Evolutionary conservation across 1,140 invertebrate genomes (phyloP).

Genomic region (Tetranychus cinnabarinus): DNA sequence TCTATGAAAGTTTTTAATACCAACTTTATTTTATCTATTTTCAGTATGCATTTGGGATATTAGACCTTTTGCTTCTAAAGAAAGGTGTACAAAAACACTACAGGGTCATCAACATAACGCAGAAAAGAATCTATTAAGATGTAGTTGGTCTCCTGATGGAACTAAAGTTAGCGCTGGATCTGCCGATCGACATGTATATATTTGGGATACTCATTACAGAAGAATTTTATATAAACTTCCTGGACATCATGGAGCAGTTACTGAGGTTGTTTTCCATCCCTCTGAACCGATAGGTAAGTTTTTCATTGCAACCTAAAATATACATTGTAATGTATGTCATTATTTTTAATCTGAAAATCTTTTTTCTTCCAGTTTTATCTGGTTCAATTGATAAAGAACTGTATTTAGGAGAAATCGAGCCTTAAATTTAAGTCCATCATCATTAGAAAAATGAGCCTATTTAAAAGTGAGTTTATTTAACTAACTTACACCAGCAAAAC

Average conservation of each 20-base stretch:
- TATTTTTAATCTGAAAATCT: slow-evolving; percentile 3
- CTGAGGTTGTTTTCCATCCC: slow-evolving; percentile 87
- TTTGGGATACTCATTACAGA: slow-evolving; percentile 83
- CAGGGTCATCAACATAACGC: slow-evolving; percentile 91
- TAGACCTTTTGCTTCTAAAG: slow-evolving; percentile 44
- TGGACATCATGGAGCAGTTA: slow-evolving; percentile 91
- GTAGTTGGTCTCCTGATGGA: slow-evolving; percentile 67
- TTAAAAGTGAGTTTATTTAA: too few species aligned
- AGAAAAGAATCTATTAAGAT: slow-evolving; percentile 75
- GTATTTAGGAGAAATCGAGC: slow-evolving; percentile 80
- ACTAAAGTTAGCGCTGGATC: slow-evolving; percentile 68
- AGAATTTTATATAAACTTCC: slow-evolving; percentile 87
- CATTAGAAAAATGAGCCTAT: background rate
- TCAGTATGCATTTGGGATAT: slow-evolving; percentile 40
- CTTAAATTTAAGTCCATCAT: background rate
- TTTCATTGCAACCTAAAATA: slow-evolving; percentile 12
- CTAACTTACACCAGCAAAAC: too few species aligned
- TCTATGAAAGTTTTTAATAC: background rate
- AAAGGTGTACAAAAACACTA: slow-evolving; percentile 79
- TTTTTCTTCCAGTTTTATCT: slow-evolving; percentile 44
- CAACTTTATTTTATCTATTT: background rate
- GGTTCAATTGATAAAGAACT: slow-evolving; percentile 87
- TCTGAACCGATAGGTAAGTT: slow-evolving; percentile 59
- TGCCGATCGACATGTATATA: slow-evolving; percentile 78
- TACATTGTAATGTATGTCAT: too few species aligned